phyloP scores from a whole-genome alignment of 2,113 vertebrate species.

The Rhea americana region DNA sequence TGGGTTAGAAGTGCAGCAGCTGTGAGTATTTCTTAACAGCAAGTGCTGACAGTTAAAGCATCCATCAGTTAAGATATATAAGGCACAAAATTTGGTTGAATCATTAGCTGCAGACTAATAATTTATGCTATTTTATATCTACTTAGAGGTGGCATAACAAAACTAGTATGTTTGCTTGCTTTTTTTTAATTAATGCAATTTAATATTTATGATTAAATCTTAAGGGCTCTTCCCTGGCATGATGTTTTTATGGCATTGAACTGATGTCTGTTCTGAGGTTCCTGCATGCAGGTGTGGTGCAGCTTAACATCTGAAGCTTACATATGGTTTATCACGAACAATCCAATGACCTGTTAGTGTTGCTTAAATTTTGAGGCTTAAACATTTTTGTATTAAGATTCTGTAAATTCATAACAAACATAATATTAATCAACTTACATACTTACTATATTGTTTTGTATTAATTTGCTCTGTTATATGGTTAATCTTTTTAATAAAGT shows the following conservation, averaged over 20 bases:
- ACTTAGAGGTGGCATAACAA: background rate
- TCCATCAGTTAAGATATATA: background rate
- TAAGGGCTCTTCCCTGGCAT: background rate
- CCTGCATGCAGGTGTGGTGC: background rate
- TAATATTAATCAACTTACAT: background rate
- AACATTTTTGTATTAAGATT: background rate
- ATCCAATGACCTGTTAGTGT: background rate
- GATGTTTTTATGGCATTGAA: background rate
- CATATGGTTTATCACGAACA: background rate
- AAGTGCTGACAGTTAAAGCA: background rate
- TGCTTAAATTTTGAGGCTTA: background rate
- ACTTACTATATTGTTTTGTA: background rate
- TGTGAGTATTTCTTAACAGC: background rate
- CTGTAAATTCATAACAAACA: background rate
- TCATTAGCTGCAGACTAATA: background rate
- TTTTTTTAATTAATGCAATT: background rate
- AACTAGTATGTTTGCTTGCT: rapidly evolving
- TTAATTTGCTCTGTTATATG: background rate
- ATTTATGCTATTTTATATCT: background rate
- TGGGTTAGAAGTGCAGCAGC: background rate
- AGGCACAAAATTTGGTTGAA: background rate
- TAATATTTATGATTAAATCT: background rate
- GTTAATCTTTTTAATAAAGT: background rate
- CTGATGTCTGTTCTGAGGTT: background rate
- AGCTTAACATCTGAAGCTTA: background rate